These are phyloP conservation scores for Malurus cyaneus DNA, from an alignment of 2,113 vertebrate species.

Conservation along the genomic window DNA sequence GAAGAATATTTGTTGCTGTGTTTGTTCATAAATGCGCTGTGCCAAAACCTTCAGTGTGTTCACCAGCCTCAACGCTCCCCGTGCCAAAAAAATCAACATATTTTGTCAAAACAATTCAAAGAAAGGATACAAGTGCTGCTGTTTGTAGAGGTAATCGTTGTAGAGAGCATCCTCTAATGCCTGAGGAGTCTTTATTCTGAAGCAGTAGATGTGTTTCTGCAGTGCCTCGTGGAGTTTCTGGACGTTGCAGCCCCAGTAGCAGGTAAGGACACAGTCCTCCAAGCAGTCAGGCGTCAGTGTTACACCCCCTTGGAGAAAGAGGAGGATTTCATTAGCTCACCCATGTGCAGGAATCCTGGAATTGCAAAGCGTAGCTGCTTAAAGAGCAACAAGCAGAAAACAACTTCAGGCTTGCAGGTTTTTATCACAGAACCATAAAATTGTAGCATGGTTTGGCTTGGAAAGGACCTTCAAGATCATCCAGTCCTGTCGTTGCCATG, in stretches of 20 bases:
- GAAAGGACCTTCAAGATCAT: fast-evolving
- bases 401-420: background rate
- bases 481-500: background rate
- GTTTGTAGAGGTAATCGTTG: slow-evolving; percentile 74
- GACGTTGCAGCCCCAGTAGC: slow-evolving; percentile 92
- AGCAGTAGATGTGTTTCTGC: slow-evolving; percentile 77
- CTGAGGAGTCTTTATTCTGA: slow-evolving; percentile 76
- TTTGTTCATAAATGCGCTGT: background rate
- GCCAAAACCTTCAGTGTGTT: background rate
- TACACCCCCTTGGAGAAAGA: slow-evolving; percentile 77
- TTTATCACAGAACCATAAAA: background rate
- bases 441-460: background rate
- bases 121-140: slow-evolving; percentile 92
- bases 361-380: background rate
- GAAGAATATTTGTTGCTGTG: background rate
- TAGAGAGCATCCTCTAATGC: slow-evolving; percentile 83
- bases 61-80: background rate
- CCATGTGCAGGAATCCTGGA: background rate
- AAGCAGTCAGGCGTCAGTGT: slow-evolving; percentile 81
- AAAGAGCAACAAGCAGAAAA: background rate
- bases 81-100: background rate
- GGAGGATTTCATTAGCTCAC: background rate
- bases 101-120: background rate
- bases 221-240: slow-evolving; percentile 82
- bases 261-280: slow-evolving; percentile 85